phyloP scores from a whole-genome alignment of 2,113 vertebrate genomes.

The Chaenogobius annularis region DNA sequence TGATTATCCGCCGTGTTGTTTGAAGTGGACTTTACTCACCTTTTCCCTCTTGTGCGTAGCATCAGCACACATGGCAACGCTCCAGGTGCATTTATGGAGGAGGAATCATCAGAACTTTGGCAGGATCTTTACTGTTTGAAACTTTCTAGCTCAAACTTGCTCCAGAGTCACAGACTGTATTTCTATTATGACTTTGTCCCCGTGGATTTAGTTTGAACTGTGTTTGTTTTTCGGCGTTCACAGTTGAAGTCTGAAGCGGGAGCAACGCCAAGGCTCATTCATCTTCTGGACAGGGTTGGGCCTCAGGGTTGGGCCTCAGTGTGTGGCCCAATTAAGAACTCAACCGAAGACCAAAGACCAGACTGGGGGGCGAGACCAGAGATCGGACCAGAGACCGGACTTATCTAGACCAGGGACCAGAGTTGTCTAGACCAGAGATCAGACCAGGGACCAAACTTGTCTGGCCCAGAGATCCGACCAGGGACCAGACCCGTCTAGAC shows the following conservation, averaged over 20 bases:
- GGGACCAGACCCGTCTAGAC: too few relatives aligned
- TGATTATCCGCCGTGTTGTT: too few relatives aligned
- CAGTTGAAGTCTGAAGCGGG: constrained; percentile 34
- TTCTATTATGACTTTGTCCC: not conserved
- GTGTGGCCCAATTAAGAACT: constrained; percentile 13
- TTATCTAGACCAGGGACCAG: not conserved
- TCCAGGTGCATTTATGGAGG: too few relatives aligned
- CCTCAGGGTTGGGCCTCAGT: constrained; percentile 24
- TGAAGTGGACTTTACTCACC: too few relatives aligned
- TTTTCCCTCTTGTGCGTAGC: too few relatives aligned
- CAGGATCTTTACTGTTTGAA: not conserved
- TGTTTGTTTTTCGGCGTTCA: constrained; percentile 20
- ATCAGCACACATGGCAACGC: too few relatives aligned
- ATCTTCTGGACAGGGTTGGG: constrained; percentile 76
- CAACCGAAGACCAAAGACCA: constrained; percentile 1
- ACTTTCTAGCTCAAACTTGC: not conserved
- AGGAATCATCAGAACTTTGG: not conserved
- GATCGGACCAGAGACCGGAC: not conserved
- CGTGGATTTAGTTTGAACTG: not conserved
- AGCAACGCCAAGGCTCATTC: constrained; percentile 66
- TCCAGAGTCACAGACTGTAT: not conserved
- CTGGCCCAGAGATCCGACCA: too few relatives aligned
- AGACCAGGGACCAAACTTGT: not conserved
- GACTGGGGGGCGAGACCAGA: not conserved
- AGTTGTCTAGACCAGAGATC: not conserved